Conservation (phyloP, 2,113 vertebrate species). For the Mesembrinibis cayennensis region DNA sequence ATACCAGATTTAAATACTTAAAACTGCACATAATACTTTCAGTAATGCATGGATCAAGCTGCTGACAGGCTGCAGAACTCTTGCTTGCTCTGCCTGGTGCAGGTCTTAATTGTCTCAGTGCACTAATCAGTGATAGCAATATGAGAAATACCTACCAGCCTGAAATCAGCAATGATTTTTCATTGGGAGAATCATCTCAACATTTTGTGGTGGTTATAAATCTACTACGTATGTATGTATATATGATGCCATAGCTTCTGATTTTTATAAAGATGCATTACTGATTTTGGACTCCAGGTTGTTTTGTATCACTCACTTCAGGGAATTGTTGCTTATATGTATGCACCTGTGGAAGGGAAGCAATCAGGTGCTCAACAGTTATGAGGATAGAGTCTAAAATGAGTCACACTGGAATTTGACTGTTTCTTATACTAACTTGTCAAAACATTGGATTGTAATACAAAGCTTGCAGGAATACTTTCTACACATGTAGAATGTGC, state of each 20-base stretch:
- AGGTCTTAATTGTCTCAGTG: not conserved
- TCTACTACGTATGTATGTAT: accelerated
- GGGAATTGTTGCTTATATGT: not conserved
- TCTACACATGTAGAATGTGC: not conserved
- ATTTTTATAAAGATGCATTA: not conserved
- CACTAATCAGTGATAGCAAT: not conserved
- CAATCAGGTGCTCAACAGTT: not conserved
- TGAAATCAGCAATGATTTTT: not conserved
- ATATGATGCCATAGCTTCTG: not conserved
- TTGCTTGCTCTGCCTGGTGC: not conserved
- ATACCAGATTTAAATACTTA: conserved; percentile 24
- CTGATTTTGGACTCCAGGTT: not conserved
- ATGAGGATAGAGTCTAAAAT: conserved; percentile 30
- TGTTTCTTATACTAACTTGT: conserved; percentile 44
- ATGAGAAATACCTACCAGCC: not conserved
- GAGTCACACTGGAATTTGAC: conserved; percentile 44
- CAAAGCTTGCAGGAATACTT: conserved; percentile 28
- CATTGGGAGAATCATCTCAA: not conserved
- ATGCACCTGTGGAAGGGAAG: not conserved
- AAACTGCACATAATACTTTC: not conserved
- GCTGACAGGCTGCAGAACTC: not conserved
- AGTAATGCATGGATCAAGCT: not conserved
- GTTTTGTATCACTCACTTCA: not conserved
- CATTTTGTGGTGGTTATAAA: not conserved
- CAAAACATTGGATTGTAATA: conserved; percentile 55